A percentile compares a stretch with the other conserved stretches of the same genome.
phyloP scores from a whole-genome alignment of 2,113 vertebrate species.

The Corynorhinus townsendii region DNA sequence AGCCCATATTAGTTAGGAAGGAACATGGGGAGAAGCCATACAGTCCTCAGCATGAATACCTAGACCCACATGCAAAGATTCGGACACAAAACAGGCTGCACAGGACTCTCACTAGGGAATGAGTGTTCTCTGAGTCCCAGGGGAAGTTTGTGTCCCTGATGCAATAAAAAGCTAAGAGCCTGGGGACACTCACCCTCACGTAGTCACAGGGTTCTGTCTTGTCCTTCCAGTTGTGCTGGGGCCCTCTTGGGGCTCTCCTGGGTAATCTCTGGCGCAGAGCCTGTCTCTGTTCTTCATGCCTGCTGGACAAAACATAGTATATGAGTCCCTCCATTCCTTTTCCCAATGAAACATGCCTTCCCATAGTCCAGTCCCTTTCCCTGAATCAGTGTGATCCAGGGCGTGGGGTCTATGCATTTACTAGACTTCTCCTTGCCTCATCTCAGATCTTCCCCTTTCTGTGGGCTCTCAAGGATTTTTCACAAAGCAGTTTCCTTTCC shows the following conservation, averaged over 20 bases:
- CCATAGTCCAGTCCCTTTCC: not conserved
- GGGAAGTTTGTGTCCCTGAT: too few relatives aligned
- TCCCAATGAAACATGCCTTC: accelerated
- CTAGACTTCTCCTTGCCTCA: too few relatives aligned
- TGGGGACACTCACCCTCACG: not conserved
- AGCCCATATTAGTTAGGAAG: too few relatives aligned
- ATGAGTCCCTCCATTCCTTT: not conserved
- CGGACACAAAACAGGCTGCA: too few relatives aligned
- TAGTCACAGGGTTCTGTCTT: accelerated
- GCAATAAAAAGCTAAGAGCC: too few relatives aligned
- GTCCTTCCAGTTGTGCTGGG: accelerated
- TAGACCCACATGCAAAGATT: too few relatives aligned
- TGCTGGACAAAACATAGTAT: not conserved
- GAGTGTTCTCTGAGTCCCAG: accelerated
- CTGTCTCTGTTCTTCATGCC: not conserved
- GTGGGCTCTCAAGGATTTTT: too few relatives aligned
- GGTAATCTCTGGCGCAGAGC: not conserved
- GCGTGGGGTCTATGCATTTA: accelerated
- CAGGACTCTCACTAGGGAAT: too few relatives aligned
- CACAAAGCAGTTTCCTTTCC: too few relatives aligned
- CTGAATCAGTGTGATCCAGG: accelerated
- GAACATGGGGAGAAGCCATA: too few relatives aligned
- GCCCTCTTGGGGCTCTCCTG: accelerated
- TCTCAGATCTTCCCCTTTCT: too few relatives aligned
- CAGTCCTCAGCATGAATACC: too few relatives aligned